Evolutionary conservation across 2,888 invertebrate genomes (phyloP), one percentile per base, ranked within the genome.

Genomic region (Peribatodes rhomboidaria): DNA sequence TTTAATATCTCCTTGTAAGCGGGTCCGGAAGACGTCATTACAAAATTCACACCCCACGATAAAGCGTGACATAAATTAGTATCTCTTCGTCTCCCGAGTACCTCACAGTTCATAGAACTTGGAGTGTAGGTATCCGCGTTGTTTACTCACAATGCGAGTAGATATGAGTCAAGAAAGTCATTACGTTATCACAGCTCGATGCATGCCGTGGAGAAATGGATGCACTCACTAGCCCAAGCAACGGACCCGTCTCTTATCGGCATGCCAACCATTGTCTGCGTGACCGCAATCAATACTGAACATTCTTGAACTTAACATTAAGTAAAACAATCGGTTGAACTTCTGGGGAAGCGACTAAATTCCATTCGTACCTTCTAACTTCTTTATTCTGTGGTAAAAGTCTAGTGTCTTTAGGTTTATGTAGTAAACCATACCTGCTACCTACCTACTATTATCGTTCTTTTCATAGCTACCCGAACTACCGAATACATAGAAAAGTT

Each of bases 61-160:
- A 90, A 88, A 82, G 79, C 77, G 79, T 89, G 92, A 90, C 92
- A 91, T 86, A 87, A 87, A 89, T 90, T 84, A 81, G 79, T 90
- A 89, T 90, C 88, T n/a, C n/a, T n/a, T n/a, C n/a, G n/a, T n/a
- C n/a, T 78, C 71, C 44, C 88, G 78, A 50, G 50, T 50, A 50
- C 71, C 74, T 47, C 74, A 79, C 84, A 87, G 90, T 91, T 91
- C 91, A 89, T 86, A 86, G 91, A 91, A 91, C 90, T 88, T 86
- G 81, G 85, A 18, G 18, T 27, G 33, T 69, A 68, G 70, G 76
- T 82, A 76, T 72, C 72, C 75, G 74, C 78, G 69, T 76, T 75
- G 80, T 81, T 77, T 85, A 82, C 85, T 82, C 84, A 86, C 86
- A 84, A 80, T 78, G 84, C 80, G 73, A 81, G 82, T 81, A 80